Evolutionary conservation across 2,797 vertebrate genomes (phyloP).

Genomic region (Liasis olivaceus): DNA sequence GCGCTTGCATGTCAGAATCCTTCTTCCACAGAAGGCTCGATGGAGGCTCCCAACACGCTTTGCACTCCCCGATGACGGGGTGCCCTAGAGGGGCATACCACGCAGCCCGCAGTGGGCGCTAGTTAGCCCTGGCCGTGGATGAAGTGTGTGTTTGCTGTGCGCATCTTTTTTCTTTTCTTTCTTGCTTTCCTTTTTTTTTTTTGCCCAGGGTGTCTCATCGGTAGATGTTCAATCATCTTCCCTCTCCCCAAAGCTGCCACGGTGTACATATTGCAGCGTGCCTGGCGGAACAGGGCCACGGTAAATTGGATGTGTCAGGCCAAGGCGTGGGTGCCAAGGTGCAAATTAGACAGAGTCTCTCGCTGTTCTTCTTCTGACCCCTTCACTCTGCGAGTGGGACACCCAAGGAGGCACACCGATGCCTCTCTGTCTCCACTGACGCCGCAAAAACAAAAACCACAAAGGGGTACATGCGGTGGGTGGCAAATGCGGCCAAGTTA

Average conservation of each 20-base stretch:
- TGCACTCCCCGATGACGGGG: slow-evolving; percentile 52
- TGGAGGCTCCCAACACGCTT: slow-evolving; percentile 63
- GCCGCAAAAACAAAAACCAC: background rate
- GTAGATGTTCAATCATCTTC: slow-evolving; percentile 57
- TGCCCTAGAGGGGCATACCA: slow-evolving; percentile 62
- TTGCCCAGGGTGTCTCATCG: slow-evolving; percentile 69
- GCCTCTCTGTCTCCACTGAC: background rate
- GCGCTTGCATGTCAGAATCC: slow-evolving; percentile 49
- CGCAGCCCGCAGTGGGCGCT: slow-evolving; percentile 55
- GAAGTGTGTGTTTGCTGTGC: slow-evolving; percentile 22
- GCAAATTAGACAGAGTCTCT: slow-evolving; percentile 69
- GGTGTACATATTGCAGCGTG: slow-evolving; percentile 30
- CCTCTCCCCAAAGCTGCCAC: slow-evolving; percentile 39
- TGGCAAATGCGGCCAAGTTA: background rate
- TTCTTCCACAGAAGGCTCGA: slow-evolving; percentile 39
- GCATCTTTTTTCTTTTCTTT: background rate
- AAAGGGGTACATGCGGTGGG: background rate
- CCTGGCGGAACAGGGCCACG: slow-evolving; percentile 67
- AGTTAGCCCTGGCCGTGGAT: slow-evolving; percentile 56
- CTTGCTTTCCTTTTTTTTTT: background rate
- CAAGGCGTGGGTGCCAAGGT: slow-evolving; percentile 64
- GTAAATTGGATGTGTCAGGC: slow-evolving; percentile 69
- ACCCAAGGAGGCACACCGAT: slow-evolving; percentile 9
- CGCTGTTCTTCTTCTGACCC: slow-evolving; percentile 53
- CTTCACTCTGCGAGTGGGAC: slow-evolving; percentile 48